A percentile compares a stretch with the other conserved stretches of the same genome.
These are phyloP conservation scores for Reticulitermes speratus DNA, from an alignment of 1,140 invertebrate species.

Conservation along the genomic window DNA sequence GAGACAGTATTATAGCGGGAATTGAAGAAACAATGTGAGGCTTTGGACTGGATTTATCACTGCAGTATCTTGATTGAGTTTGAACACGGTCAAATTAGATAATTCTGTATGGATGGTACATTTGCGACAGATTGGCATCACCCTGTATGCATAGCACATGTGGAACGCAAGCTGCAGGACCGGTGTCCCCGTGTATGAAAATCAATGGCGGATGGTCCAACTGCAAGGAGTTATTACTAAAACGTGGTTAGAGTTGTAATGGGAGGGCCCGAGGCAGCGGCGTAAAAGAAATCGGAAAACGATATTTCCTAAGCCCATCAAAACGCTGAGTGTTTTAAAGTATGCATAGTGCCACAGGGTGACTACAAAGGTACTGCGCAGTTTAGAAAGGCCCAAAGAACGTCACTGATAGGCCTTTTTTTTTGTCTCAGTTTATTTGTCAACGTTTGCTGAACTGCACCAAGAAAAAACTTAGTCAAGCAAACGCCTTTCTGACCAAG, in stretches of 20 bases:
- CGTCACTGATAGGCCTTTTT: too few relatives aligned
- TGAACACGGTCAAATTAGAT: not conserved
- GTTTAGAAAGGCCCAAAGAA: too few relatives aligned
- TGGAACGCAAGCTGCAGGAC: not conserved
- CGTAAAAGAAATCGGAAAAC: constrained; percentile 12
- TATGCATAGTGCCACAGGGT: not conserved
- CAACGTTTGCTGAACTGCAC: too few relatives aligned
- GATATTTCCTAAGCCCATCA: not conserved
- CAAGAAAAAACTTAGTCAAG: too few relatives aligned
- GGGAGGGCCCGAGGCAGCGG: not conserved
- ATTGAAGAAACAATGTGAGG: not conserved
- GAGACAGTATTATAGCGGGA: not conserved
- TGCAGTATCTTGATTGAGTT: not conserved
- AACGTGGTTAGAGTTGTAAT: not conserved
- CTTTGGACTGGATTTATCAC: not conserved
- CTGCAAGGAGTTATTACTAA: not conserved
- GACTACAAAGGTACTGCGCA: not conserved
- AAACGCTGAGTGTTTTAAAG: constrained; percentile 16
- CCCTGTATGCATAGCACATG: not conserved
- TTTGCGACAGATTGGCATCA: not conserved
- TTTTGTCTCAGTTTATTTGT: too few relatives aligned
- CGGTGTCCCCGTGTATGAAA: not conserved
- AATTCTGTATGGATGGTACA: not conserved
- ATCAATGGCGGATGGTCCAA: not conserved
- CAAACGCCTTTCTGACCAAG: too few relatives aligned